phyloP scores from a whole-genome alignment of 2,113 vertebrate genomes.

The Prolemur simus region DNA sequence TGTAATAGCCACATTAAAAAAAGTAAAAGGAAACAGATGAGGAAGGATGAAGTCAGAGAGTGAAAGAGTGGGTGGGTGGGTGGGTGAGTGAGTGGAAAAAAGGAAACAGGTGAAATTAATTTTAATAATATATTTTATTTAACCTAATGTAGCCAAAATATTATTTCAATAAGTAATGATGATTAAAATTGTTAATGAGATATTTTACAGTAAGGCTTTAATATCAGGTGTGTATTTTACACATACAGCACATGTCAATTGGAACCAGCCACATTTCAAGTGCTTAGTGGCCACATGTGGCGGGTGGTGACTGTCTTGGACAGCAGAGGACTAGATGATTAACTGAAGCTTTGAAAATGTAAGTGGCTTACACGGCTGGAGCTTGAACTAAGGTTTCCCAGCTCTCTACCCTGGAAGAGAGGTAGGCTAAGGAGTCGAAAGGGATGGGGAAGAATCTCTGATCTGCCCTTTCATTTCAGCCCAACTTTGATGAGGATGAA shows the following conservation, averaged over 20 bases:
- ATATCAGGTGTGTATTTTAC: background rate
- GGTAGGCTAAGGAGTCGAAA: background rate
- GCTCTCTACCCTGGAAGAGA: background rate
- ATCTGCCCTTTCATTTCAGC: slow-evolving; percentile 79
- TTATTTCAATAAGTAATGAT: background rate
- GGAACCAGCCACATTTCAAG: background rate
- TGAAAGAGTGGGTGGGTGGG: too few relatives aligned
- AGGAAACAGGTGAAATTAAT: background rate
- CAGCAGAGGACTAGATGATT: background rate
- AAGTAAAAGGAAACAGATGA: background rate
- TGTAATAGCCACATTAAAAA: background rate
- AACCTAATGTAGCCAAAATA: background rate
- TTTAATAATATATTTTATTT: slow-evolving; percentile 19
- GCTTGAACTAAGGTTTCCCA: background rate
- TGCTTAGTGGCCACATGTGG: background rate
- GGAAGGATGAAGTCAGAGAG: background rate
- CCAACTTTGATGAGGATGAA: slow-evolving; percentile 86
- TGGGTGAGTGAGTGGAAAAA: background rate
- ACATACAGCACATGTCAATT: background rate
- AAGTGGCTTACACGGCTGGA: background rate
- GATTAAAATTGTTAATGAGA: too few relatives aligned
- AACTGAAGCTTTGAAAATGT: background rate
- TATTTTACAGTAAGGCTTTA: background rate
- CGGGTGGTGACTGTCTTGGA: background rate
- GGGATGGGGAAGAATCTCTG: background rate